These are phyloP conservation scores for Tenthredo notha DNA, from an alignment of 2,888 invertebrate species.

Conservation along the genomic window DNA sequence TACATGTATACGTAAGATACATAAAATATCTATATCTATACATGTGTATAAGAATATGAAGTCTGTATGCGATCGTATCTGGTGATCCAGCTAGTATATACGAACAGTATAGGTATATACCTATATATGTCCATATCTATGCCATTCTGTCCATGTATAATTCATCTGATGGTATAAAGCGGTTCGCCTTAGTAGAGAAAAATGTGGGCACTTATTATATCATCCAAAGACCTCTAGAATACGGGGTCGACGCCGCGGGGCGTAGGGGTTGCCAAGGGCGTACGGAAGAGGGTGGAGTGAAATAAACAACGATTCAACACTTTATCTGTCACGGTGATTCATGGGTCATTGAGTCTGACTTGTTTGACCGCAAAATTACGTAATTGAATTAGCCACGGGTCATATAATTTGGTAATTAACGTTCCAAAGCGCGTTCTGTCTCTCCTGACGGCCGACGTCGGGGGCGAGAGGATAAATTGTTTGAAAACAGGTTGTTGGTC, in stretches of 20 bases:
- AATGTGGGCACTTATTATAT: constrained; percentile 47
- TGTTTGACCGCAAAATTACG: constrained; percentile 63
- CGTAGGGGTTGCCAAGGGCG: constrained; percentile 27
- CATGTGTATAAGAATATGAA: background rate
- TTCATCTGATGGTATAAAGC: constrained; percentile 33
- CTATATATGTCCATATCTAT: constrained; percentile 6
- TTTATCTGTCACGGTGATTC: constrained; percentile 58
- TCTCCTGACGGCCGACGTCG: background rate
- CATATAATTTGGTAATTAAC: constrained; percentile 62
- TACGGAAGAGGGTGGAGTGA: constrained; percentile 1
- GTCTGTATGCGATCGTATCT: background rate
- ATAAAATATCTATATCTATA: background rate
- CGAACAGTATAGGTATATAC: background rate
- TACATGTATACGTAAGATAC: background rate
- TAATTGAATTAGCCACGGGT: constrained; percentile 63
- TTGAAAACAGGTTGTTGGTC: constrained; percentile 23
- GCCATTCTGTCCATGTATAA: constrained; percentile 30
- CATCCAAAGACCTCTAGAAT: constrained; percentile 32
- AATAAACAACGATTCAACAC: constrained; percentile 59
- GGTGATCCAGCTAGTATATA: background rate
- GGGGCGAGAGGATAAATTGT: constrained; percentile 49
- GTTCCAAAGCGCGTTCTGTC: constrained; percentile 35
- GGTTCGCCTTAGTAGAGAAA: constrained; percentile 28
- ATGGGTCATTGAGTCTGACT: constrained; percentile 54
- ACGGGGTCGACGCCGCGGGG: constrained; percentile 24